Percentiles rank a stretch among this genome's conserved stretches.
Conservation (phyloP, 2,113 vertebrate genomes). For the Salvator merianae region DNA sequence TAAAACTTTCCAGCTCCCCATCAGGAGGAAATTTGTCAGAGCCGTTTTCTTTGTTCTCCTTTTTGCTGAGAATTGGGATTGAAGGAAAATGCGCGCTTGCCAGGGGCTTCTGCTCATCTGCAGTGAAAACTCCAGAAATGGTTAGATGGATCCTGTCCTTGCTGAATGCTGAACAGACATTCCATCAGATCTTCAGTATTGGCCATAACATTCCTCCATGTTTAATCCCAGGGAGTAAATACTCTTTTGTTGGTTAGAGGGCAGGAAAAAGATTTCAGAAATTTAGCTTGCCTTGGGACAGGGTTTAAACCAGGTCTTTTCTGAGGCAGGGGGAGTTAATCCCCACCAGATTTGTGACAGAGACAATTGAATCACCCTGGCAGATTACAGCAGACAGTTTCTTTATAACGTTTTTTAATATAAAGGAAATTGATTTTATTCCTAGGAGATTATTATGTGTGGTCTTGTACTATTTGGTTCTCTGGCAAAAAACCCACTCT, state of each 20-base stretch:
- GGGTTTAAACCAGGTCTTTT: neutral
- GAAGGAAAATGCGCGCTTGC: constrained; percentile 59
- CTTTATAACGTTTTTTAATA: neutral
- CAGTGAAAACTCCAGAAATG: constrained; percentile 60
- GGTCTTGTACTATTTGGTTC: constrained; percentile 4
- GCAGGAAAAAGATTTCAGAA: neutral
- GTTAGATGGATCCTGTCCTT: constrained; percentile 40
- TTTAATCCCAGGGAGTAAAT: constrained; percentile 15
- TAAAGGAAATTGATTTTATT: constrained; percentile 21
- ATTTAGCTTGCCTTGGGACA: neutral
- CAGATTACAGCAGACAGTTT: constrained; percentile 3
- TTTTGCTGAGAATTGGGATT: constrained; percentile 53
- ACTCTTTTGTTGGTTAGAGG: fast-evolving
- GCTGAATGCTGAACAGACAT: constrained; percentile 22
- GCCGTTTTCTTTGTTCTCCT: constrained; percentile 56
- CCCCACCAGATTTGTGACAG: neutral
- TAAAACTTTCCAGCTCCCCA: constrained; percentile 54
- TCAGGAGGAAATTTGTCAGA: constrained; percentile 58
- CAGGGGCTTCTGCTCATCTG: constrained; percentile 53
- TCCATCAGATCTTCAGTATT: neutral
- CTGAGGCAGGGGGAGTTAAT: neutral
- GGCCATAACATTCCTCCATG: neutral
- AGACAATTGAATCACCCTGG: neutral
- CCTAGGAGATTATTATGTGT: constrained; percentile 1
- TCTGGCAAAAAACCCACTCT: constrained; percentile 14